Base-by-base conservation (phyloP, 2,888 invertebrate species). In the Acrocera orbiculus region DNA sequence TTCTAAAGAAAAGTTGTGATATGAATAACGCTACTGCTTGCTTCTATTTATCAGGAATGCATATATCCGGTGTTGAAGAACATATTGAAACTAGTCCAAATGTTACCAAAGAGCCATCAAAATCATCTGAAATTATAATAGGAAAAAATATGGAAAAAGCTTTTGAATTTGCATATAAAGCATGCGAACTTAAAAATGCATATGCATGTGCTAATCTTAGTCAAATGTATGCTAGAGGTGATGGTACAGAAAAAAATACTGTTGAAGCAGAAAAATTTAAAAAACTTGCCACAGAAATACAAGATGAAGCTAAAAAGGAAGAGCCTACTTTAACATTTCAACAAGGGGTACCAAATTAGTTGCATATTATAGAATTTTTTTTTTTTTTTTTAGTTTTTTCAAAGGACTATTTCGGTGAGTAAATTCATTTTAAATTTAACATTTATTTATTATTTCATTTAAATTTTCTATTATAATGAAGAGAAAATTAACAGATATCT, bases 141-240 rank as follows among this genome's bases (percentile, higher is more conserved):
- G 63, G 63, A 30, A 70, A 74, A 41, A 73, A 89, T 49, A 71
- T 74, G 67, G 65, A 64, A 25, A 76, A 81, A 56, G 89, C 90
- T 0, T 82, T 85, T 53, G 62, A 73, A 23, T 79, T 71, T 48
- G 77, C 85, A 0, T 59, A 68, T 36, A 77, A 74, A 54, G 83
- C 79, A 0, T 96, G 95, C 54, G 79, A 87, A 40, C 58, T 76
- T 1, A 81, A 79, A 1, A 80, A 89, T 51, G 73, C 86, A 53
- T 80, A 77, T 50, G 82, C 85, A 0, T 96, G 96, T 63, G 78
- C 79, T 0, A 93, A 93, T 62, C 64, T 92, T 2, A 78, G 87
- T 50, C 73, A 80, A 55, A 87, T 89, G 81, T 82, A 83, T 53
- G 67, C 67, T 20, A 72, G 71, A 51, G 89, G 89, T 10, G 83